These are phyloP conservation scores for Myiozetetes cayanensis DNA, from an alignment of 2,113 vertebrate genomes.

Conservation along the genomic window DNA sequence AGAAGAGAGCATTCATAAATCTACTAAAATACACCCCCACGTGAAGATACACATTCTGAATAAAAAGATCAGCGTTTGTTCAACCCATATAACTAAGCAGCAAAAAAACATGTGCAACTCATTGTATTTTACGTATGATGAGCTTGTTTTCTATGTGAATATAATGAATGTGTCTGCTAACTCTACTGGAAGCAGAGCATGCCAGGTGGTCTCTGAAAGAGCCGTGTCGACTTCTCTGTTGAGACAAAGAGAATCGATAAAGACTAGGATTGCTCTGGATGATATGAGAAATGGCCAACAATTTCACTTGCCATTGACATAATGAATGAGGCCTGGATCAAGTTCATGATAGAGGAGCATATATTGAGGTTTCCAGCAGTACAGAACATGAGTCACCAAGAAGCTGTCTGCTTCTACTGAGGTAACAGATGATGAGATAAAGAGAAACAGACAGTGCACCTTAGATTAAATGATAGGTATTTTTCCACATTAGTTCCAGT, in stretches of 20 bases:
- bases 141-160: neutral
- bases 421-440: conserved; percentile 40
- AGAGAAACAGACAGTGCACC: conserved; percentile 30
- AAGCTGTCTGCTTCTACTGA: conserved; percentile 28
- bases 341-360: neutral
- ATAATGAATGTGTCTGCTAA: neutral
- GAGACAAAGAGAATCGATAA: conserved; percentile 5
- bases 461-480: conserved; percentile 23
- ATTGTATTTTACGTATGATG: neutral
- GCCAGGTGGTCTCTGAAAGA: neutral
- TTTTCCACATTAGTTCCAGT: conserved; percentile 35
- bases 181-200: neutral
- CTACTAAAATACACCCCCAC: neutral
- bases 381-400: conserved; percentile 32
- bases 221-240: neutral
- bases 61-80: neutral
- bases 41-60: neutral
- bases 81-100: neutral
- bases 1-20: neutral
- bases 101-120: neutral
- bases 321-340: conserved; percentile 31
- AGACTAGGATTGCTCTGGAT: neutral
- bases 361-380: conserved; percentile 7
- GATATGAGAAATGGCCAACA: conserved; percentile 42
- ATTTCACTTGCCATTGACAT: conserved; percentile 38